Base-by-base conservation (phyloP, 2,888 invertebrate genomes). In the Incurvaria masculella region DNA sequence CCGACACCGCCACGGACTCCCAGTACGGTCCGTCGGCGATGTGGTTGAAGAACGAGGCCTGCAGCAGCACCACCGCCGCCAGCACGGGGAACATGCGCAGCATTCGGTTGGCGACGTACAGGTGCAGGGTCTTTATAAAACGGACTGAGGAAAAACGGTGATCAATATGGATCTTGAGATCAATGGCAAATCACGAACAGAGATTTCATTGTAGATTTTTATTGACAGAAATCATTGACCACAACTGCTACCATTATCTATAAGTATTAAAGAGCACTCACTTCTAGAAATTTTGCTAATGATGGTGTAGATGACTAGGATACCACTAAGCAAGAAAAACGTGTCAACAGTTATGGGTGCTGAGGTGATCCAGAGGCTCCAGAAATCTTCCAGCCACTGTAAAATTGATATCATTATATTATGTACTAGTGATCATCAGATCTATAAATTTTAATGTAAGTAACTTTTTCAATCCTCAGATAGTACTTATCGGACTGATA, bases 291-390 rank as follows among this genome's bases (percentile, higher is more conserved):
- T 38, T 56, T 72, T 73, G 17, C 66, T 66, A 23, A 64, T 62
- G 5, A 65, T 61, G 4, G 68, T 67, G 27, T 74, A 74, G 0
- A 73, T 70, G 0, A 73, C 50, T 0, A 74, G 54, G 17, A 74
- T 53, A 4, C 74, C 74, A 48, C 66, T 67, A 19, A 74, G 50
- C 56, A 65, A 58, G 56, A 86, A 84, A 63, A 87, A 87, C 1
- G 86, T 83, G 54, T 87, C 87, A 1, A 86, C 86, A 11, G 83
- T 78, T 2, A 83, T 72, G 1, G 80, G 62, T 1, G 58, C 71
- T 14, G 68, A 52, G 3, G 66, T 64, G 56, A 58, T 69, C 81
- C 61, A 81, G 59, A 71, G 63, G 46, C 62, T 53, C 2, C 49
- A n/a, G 0, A 59, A 50, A 8, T 52, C 51, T 4, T 52, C 52